Percentiles rank a stretch among this genome's conserved stretches.
Conservation (phyloP, 2,888 invertebrate genomes). For the Mactromeris polynyma region DNA sequence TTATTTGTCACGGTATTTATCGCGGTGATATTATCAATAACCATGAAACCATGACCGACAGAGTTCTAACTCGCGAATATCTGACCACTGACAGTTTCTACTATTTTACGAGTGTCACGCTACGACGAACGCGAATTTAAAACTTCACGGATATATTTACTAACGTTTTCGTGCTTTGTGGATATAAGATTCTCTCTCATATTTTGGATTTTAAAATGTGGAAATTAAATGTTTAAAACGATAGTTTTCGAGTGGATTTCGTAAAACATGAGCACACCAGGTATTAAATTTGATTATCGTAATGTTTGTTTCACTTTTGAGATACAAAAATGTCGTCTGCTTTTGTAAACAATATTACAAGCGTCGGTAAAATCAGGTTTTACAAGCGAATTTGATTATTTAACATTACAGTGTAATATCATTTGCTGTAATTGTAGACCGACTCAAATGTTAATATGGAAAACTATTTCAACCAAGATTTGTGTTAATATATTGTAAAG, state of each 20-base stretch:
- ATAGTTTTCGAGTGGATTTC: neutral
- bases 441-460: neutral
- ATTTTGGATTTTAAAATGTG: constrained; percentile 45
- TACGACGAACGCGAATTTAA: constrained; percentile 9
- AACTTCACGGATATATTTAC: constrained; percentile 34
- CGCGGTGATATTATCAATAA: neutral
- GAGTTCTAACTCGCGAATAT: constrained; percentile 38
- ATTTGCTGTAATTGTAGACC: neutral
- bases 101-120: constrained; percentile 44
- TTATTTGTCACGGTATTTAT: constrained; percentile 42
- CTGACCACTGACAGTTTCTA: constrained; percentile 48
- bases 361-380: neutral
- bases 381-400: neutral
- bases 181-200: constrained; percentile 10
- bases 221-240: constrained; percentile 17
- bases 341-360: constrained; percentile 19
- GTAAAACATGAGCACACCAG: constrained; percentile 5
- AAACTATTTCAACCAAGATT: neutral
- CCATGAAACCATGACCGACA: constrained; percentile 1
- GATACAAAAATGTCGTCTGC: constrained; percentile 18
- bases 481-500: neutral
- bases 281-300: neutral
- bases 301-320: neutral
- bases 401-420: neutral
- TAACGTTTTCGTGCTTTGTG: constrained; percentile 37